phyloP scores from a whole-genome alignment of 64 coral and sea anemone species.

The Stichodactyla helianthus region DNA sequence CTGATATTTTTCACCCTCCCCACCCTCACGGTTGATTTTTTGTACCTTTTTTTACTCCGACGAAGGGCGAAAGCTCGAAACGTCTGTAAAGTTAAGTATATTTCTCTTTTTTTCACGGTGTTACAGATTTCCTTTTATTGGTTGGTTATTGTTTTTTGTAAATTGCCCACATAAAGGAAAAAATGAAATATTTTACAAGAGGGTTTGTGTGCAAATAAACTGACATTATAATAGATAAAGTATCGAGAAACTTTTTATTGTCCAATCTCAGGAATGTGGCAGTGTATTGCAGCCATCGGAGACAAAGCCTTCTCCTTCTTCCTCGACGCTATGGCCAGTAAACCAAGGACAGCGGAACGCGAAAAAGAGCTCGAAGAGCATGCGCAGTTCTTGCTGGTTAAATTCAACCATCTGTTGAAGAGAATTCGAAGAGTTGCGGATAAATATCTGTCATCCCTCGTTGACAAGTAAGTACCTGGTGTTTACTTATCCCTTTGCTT shows the following conservation, averaged over 20 bases:
- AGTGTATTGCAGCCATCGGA: slow-evolving; percentile 84
- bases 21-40: neutral
- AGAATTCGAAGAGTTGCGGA: slow-evolving; percentile 89
- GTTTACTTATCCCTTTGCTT: no score
- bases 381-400: slow-evolving; percentile 79
- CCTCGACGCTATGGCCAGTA: slow-evolving; percentile 68
- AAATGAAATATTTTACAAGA: no score
- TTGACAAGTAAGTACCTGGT: slow-evolving; percentile 70
- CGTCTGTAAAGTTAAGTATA: no score
- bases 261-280: slow-evolving; percentile 75
- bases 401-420: slow-evolving; percentile 81
- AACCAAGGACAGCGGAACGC: slow-evolving; percentile 60
- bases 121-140: no score
- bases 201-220: no score
- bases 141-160: no score
- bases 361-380: slow-evolving; percentile 82
- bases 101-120: no score
- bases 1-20: neutral
- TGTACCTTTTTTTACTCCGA: neutral
- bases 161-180: no score
- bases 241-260: neutral
- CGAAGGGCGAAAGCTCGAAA: no score
- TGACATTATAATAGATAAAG: neutral
- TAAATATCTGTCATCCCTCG: slow-evolving; percentile 74
- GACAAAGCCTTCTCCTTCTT: slow-evolving; percentile 87